These are phyloP conservation scores for Pagetopsis macropterus DNA, from an alignment of 2,797 vertebrate genomes.

Conservation along the genomic window DNA sequence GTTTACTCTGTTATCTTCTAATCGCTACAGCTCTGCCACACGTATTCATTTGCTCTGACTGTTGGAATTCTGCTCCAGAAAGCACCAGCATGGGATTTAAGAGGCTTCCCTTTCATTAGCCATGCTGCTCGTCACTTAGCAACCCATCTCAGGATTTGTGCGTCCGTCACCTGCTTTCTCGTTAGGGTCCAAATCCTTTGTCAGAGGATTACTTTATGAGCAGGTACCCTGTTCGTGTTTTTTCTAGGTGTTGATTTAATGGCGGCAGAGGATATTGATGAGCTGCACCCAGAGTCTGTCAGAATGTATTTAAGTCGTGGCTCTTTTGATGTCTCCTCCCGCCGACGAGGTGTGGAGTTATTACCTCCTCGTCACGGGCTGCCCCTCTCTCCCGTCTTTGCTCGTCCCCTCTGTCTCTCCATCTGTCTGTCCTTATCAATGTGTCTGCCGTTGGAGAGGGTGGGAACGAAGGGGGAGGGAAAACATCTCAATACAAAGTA, in stretches of 20 bases:
- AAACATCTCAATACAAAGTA: conserved; percentile 70
- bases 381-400: conserved; percentile 9
- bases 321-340: conserved; percentile 58
- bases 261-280: conserved; percentile 61
- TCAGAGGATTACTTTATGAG: conserved; percentile 54
- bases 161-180: conserved; percentile 49
- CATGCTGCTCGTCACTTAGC: conserved; percentile 44
- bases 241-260: conserved; percentile 70
- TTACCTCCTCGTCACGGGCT: conserved; percentile 58
- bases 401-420: conserved; percentile 38
- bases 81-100: conserved; percentile 22
- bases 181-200: conserved; percentile 46
- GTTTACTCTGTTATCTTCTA: conserved; percentile 58
- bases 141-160: conserved; percentile 29
- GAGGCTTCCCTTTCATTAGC: conserved; percentile 50
- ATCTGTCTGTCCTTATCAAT: conserved; percentile 59
- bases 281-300: conserved; percentile 61
- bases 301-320: conserved; percentile 66
- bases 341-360: conserved; percentile 60
- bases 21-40: conserved; percentile 47
- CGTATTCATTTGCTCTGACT: conserved; percentile 17
- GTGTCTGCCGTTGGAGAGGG: conserved; percentile 52
- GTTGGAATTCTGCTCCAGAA: conserved; percentile 26
- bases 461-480: conserved; percentile 22
- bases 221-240: conserved; percentile 36